A percentile compares a stretch with the other conserved stretches of the same genome.
phyloP scores from a whole-genome alignment of 2,888 invertebrate genomes.

The Lithodes maja region DNA sequence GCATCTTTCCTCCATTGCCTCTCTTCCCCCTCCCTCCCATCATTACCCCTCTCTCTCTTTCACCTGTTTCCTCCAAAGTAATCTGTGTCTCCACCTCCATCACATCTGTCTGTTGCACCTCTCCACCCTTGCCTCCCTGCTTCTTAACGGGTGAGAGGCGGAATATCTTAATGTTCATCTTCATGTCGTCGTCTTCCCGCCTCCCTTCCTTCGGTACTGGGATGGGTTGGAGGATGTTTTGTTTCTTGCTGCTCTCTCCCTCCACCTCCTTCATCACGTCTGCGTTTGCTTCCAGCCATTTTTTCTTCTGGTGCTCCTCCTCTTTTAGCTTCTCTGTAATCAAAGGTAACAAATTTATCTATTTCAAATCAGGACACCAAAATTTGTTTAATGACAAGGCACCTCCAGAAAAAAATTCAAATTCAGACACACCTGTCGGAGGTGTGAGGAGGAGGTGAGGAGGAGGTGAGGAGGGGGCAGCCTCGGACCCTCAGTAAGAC shows the following conservation, averaged over 20 bases:
- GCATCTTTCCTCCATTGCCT: neutral
- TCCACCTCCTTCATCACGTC: slow-evolving; percentile 23
- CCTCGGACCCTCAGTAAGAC: too few relatives aligned
- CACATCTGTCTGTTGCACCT: slow-evolving; percentile 15
- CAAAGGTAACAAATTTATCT: neutral
- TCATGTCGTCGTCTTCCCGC: slow-evolving; percentile 53
- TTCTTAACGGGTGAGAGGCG: slow-evolving; percentile 45
- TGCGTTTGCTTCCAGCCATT: slow-evolving; percentile 50
- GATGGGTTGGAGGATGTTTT: slow-evolving; percentile 34
- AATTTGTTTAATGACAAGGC: too few relatives aligned
- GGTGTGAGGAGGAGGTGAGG: too few relatives aligned
- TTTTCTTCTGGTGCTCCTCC: slow-evolving; percentile 46
- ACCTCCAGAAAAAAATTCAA: too few relatives aligned
- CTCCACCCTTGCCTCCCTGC: slow-evolving; percentile 37
- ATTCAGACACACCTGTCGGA: too few relatives aligned
- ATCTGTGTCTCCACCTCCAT: slow-evolving; percentile 59
- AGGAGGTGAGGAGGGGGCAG: too few relatives aligned
- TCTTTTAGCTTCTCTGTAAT: slow-evolving; percentile 36
- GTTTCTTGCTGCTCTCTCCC: slow-evolving; percentile 15
- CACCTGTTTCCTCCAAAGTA: slow-evolving; percentile 50
- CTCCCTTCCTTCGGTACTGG: neutral
- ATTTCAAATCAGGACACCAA: too few relatives aligned
- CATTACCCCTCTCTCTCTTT: neutral
- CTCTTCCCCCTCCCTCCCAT: neutral
- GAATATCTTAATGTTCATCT: slow-evolving; percentile 62